Evolutionary conservation across 2,113 vertebrate genomes (phyloP), one percentile per base, ranked within the genome.

Genomic region (Sceloporus tristichus): DNA sequence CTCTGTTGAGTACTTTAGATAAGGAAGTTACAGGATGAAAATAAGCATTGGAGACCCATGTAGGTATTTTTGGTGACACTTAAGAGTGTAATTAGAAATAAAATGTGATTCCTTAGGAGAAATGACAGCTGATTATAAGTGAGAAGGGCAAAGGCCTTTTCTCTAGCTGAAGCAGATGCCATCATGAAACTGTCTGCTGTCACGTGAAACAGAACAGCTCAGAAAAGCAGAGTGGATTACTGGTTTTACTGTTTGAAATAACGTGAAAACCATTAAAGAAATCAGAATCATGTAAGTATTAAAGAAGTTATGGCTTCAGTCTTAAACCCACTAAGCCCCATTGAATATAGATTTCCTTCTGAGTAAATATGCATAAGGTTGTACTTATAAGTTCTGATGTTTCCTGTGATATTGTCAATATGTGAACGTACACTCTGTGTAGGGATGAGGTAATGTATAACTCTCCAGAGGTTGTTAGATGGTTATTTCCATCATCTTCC

Each of bases 61-160:
- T 85, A 53, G 6, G 21, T 89, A 68, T 94, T 94, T 95, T 91
- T 91, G 87, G 91, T 85, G 40, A 75, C 38, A 74, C 83, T 85
- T 85, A 9, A 80, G 76, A 81, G 38, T 74, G 42, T 53, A 89
- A 65, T 81, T 84, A 42, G 40, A 85, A 85, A 85, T 82, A 82
- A 62, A 87, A 53, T 73, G 53, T 71, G 83, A 87, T 82, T 79
- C 82, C 88, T 88, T 83, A 78, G 40, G 19, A 0, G 0, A 74
- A 82, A 54, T 80, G 84, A 77, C 0, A 1, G 53, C 80, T 59
- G 66, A 90, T 48, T 48, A 79, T 42, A 79, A 62, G 76, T 78
- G 21, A 89, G 54, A 81, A 82, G 38, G 62, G 23, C 11, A 6
- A 42, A 76, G 48, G 19, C n/a, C 19, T 21, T 79, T 79, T 73